Evolutionary conservation across 2,797 vertebrate species (phyloP).

Genomic region (Carcharodon carcharias): DNA sequence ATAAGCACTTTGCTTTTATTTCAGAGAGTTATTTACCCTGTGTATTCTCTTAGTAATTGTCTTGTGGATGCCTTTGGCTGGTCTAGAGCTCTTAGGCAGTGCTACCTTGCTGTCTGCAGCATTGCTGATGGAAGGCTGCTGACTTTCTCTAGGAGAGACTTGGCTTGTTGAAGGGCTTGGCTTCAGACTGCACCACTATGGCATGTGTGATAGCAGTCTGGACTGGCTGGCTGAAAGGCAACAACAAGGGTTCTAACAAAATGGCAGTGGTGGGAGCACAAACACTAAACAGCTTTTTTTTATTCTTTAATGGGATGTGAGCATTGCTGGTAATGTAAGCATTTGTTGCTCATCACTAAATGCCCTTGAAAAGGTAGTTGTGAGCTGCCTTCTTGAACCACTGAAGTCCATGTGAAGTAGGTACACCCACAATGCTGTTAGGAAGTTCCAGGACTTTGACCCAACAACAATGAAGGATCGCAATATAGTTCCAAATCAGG

Average conservation of each 20-base stretch:
- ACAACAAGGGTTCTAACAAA: background rate
- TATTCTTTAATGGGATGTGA: background rate
- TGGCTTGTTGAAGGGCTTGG: background rate
- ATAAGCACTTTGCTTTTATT: no score
- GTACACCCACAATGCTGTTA: background rate
- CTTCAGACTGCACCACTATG: background rate
- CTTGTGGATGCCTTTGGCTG: no score
- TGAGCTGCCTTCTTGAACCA: background rate
- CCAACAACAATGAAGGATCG: background rate
- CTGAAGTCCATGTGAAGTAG: background rate
- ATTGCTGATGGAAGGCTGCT: background rate
- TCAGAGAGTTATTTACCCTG: no score
- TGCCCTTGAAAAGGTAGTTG: background rate
- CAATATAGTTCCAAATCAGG: background rate
- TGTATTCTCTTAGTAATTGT: no score
- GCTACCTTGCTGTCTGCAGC: no score
- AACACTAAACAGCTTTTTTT: no score
- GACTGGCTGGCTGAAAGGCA: background rate
- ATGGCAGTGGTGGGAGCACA: no score
- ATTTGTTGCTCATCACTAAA: background rate
- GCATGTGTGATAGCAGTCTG: background rate
- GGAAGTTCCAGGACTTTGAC: background rate
- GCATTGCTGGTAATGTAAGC: no score
- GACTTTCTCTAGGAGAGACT: background rate
- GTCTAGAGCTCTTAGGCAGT: no score